Percentiles rank a stretch among this genome's conserved stretches.
Evolutionary conservation across 2,888 invertebrate genomes (phyloP).

Genomic region (Tachina grossa): DNA sequence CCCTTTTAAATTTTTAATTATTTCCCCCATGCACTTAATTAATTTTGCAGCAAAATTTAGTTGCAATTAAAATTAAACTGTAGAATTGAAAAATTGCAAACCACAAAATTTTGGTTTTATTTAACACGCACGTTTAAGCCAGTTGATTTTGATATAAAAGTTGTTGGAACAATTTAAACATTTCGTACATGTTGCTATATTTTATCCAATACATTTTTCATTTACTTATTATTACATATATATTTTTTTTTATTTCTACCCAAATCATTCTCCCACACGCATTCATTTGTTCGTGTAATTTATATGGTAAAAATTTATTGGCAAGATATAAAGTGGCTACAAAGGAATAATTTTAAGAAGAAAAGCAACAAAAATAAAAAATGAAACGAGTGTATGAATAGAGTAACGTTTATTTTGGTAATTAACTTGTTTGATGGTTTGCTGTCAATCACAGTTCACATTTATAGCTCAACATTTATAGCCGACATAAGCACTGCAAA

Average conservation of each 20-base stretch:
- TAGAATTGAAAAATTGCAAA: conserved; percentile 20
- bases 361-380: neutral
- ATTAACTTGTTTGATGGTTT: conserved; percentile 70
- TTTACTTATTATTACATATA: neutral
- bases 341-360: conserved; percentile 22
- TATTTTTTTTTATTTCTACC: neutral
- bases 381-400: neutral
- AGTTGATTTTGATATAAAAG: conserved; percentile 10
- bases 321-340: conserved; percentile 46
- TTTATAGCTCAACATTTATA: conserved; percentile 63
- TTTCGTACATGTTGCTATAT: conserved; percentile 3
- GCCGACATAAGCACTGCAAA: conserved; percentile 67
- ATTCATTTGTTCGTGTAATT: conserved; percentile 16
- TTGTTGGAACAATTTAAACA: conserved; percentile 31
- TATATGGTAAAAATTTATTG: conserved; percentile 55
- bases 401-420: conserved; percentile 50
- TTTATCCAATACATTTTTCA: neutral
- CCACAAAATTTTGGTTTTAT: conserved; percentile 13
- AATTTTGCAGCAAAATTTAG: neutral
- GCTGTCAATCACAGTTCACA: conserved; percentile 66
- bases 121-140: conserved; percentile 29
- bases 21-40: neutral
- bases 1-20: neutral
- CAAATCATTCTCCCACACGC: conserved; percentile 19
- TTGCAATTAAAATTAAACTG: conserved; percentile 7